Conservation (phyloP, 2,113 vertebrate species). For the Girardinichthys multiradiatus region DNA sequence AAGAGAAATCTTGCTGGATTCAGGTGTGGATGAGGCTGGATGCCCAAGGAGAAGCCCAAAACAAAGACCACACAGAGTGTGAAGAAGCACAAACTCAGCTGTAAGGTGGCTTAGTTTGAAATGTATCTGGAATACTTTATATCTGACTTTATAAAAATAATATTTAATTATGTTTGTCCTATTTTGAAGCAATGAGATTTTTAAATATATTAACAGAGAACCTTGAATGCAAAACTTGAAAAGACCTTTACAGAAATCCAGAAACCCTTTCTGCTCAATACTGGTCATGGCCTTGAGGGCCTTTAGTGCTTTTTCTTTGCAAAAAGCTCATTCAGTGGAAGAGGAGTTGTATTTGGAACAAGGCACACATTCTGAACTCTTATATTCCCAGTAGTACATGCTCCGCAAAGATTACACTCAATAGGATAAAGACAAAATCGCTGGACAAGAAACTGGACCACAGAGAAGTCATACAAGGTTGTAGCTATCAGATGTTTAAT, state of each 20-base stretch:
- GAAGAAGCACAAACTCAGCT: slow-evolving; percentile 5
- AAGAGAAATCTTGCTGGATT: slow-evolving; percentile 15
- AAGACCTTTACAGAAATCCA: background rate
- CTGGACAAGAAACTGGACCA: slow-evolving; percentile 4
- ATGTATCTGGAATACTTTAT: background rate
- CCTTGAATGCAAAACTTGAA: background rate
- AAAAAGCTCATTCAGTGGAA: slow-evolving; percentile 8
- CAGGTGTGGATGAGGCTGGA: slow-evolving; percentile 13
- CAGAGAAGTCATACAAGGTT: background rate
- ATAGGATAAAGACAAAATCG: slow-evolving; percentile 1
- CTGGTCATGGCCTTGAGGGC: slow-evolving; percentile 11
- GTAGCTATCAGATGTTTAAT: background rate
- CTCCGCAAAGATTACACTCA: slow-evolving; percentile 1
- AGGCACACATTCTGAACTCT: slow-evolving; percentile 3
- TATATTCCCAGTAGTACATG: background rate
- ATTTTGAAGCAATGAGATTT: background rate
- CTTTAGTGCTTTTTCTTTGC: background rate
- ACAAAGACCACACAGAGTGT: slow-evolving; percentile 4
- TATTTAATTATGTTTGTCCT: background rate
- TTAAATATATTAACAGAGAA: slow-evolving; percentile 1
- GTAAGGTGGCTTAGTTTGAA: background rate
- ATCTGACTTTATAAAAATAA: background rate
- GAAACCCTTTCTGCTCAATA: background rate
- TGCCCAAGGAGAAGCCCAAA: slow-evolving; percentile 10
- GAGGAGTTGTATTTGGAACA: slow-evolving; percentile 5